Percentiles rank a stretch among this genome's conserved stretches.
phyloP scores from a whole-genome alignment of 2,888 invertebrate genomes.

The Agrilus cyanescens region DNA sequence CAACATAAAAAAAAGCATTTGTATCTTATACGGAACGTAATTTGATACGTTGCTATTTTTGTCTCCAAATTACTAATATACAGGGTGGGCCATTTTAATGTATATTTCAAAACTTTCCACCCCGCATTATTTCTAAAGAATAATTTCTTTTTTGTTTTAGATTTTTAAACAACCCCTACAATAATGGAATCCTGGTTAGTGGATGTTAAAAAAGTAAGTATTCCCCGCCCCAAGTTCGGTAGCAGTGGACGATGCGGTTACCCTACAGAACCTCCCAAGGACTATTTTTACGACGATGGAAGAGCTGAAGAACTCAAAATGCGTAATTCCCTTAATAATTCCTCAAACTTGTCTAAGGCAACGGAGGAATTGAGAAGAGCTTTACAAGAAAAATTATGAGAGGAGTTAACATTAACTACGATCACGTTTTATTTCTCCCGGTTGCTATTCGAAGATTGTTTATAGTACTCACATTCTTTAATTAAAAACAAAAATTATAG shows the following conservation, averaged over 20 bases:
- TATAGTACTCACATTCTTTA: too few species aligned
- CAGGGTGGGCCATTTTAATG: too few species aligned
- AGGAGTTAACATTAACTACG: neutral
- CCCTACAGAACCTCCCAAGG: constrained; percentile 65
- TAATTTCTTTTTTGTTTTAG: too few species aligned
- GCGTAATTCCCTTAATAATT: constrained; percentile 33
- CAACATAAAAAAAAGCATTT: too few species aligned
- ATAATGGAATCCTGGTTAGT: constrained; percentile 75
- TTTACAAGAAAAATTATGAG: constrained; percentile 66
- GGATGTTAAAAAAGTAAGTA: constrained; percentile 71
- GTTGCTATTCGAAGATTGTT: too few species aligned
- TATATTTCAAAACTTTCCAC: too few species aligned
- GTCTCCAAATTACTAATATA: too few species aligned
- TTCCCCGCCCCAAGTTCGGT: constrained; percentile 74
- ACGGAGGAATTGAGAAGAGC: constrained; percentile 66
- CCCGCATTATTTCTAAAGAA: too few species aligned
- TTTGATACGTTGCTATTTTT: too few species aligned
- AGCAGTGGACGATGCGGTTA: constrained; percentile 40
- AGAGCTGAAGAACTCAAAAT: constrained; percentile 42
- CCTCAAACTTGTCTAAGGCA: constrained; percentile 45
- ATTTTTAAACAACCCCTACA: neutral
- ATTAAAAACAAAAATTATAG: too few species aligned
- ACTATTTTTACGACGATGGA: constrained; percentile 54
- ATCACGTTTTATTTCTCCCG: too few species aligned
- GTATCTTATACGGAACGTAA: too few species aligned